These are phyloP conservation scores for Amblyraja radiata DNA, from an alignment of 2,797 vertebrate genomes.

Conservation along the genomic window DNA sequence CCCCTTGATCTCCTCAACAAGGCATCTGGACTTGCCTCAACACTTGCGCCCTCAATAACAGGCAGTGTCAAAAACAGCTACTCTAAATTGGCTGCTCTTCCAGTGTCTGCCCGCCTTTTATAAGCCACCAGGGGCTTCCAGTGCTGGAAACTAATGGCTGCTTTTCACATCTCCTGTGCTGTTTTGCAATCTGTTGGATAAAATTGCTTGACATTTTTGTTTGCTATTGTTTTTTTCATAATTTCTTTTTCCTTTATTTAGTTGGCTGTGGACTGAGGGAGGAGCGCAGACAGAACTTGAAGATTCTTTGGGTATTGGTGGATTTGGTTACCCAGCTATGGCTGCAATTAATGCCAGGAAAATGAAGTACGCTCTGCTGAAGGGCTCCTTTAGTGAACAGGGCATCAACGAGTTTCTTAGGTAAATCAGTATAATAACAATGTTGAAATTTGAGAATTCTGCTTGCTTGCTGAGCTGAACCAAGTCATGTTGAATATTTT, in stretches of 20 bases:
- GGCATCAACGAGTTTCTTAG: conserved; percentile 97
- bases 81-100: too few species aligned
- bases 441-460: not conserved
- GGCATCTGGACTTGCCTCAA: too few species aligned
- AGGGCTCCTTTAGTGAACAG: conserved; percentile 90
- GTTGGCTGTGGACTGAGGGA: conserved; percentile 93
- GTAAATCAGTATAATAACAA: conserved; percentile 52
- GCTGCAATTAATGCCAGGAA: conserved; percentile 89
- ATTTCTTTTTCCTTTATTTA: conserved; percentile 44
- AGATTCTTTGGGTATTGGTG: conserved; percentile 80
- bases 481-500: not conserved
- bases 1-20: too few species aligned
- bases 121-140: too few species aligned
- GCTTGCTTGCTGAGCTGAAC: not conserved
- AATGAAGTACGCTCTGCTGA: conserved; percentile 93
- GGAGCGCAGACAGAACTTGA: conserved; percentile 85
- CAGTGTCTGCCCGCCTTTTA: too few species aligned
- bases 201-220: not conserved
- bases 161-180: not conserved
- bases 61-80: too few species aligned
- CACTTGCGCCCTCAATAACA: too few species aligned
- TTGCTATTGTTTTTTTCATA: not conserved
- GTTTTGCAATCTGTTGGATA: not conserved
- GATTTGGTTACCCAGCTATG: conserved; percentile 96
- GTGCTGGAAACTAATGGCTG: not conserved